Base-by-base conservation (phyloP, 2,113 vertebrate genomes). In the Malurus alboscapulatus region DNA sequence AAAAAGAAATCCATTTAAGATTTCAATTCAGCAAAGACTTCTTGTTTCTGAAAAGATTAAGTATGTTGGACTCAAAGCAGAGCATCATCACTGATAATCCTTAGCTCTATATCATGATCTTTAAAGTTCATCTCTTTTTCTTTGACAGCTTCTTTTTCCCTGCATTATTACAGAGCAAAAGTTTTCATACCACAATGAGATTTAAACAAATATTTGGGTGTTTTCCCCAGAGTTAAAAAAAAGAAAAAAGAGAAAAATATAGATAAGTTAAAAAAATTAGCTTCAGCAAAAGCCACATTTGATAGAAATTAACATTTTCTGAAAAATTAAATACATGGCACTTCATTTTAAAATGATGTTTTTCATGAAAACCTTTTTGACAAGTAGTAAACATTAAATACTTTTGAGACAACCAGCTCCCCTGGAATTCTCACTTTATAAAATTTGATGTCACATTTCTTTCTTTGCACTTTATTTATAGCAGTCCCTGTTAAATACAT, bases 251-350 rank as follows among this genome's bases (percentile, higher is more conserved):
- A 44, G 15, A 55, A 45, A 75, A 67, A 51, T 4, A 59, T 7
- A 29, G 10, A 27, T 2, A 62, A 32, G 7, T 3, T 32, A 6
- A 11, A 2, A 73, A 57, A 73, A 20, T 1, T 12, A 11, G 9
- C 34, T 10, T 1, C 8, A 9, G 3, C 3, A 14, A 79, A 85
- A 88, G 3, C 2, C 1, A 4, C 6, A 32, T 38, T 57, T 69
- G 13, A 27, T 54, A 62, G 84, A 68, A 81, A 32, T 13, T 26
- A 3, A 1, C 10, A 25, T 50, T 74, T 40, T 0, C 19, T 19
- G 6, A 75, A 62, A 82, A 86, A 21, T 20, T 42, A 74, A 68
- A 50, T 25, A 13, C 0, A 1, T 14, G 62, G 7, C 3, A 24
- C 47, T 80, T 53, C 1, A 50, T 73, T 85, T 79, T 21, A 29